These are phyloP conservation scores for Pilophorus perplexus DNA, from an alignment of 2,888 invertebrate species.

Conservation along the genomic window DNA sequence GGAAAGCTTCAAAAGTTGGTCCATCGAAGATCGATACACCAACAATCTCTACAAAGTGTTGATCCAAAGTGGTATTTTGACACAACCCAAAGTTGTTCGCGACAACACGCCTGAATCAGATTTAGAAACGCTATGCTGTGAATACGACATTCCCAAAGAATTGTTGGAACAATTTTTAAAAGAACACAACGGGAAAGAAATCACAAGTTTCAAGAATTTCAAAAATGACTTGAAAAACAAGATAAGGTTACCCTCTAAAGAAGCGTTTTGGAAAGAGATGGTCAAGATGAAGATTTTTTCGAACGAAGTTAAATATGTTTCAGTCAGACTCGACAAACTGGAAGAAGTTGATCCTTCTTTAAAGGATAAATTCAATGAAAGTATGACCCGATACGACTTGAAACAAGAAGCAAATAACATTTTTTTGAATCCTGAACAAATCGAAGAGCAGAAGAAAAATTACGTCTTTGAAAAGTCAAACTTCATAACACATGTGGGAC, in stretches of 20 bases:
- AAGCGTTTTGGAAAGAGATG: slow-evolving; percentile 46
- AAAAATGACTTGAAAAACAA: not conserved
- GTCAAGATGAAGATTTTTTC: slow-evolving; percentile 34
- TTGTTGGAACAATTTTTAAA: not conserved
- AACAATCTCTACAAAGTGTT: not conserved
- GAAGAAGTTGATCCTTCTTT: slow-evolving; percentile 36
- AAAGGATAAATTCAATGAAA: not conserved
- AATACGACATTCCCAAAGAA: not conserved
- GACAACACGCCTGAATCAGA: not conserved
- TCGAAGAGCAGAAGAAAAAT: not conserved
- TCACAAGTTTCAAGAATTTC: not conserved
- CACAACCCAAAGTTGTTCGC: not conserved
- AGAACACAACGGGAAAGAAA: not conserved
- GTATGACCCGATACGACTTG: not conserved
- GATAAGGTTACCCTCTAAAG: slow-evolving; percentile 40
- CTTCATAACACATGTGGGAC: not conserved
- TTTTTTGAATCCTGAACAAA: not conserved
- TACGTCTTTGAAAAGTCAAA: not conserved
- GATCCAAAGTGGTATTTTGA: not conserved
- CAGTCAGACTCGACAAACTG: slow-evolving; percentile 40
- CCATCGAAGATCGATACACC: not conserved
- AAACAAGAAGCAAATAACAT: not conserved
- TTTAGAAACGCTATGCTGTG: not conserved
- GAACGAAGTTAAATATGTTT: slow-evolving; percentile 43
- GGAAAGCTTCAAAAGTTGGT: slow-evolving; percentile 7